Base-by-base conservation (phyloP, 2,113 vertebrate species). In the Tonatia bakeri region DNA sequence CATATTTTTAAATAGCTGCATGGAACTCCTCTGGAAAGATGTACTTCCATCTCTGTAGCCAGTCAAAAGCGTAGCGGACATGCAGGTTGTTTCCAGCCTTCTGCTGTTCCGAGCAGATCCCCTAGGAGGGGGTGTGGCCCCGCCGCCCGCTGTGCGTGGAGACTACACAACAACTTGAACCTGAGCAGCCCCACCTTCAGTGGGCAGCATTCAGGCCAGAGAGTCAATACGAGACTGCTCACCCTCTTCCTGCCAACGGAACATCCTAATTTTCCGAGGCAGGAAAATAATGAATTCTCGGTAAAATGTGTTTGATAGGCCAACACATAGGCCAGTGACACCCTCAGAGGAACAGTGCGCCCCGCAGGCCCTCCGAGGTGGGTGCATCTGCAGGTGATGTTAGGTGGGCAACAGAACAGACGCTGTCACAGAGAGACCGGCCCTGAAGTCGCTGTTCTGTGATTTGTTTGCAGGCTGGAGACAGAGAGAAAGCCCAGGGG, bases 91-190 rank as follows among this genome's bases (percentile, higher is more conserved):
- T 52, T 47, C 26, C 26, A n/a, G 4, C 31, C 12, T 38, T 92
- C 8, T 33, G 67, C 75, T 87, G 1, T 50, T 15, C 47, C 19
- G 17, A 56, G 6, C 20, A 22, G 7, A n/a, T n/a, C n/a, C 15
- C 28, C 26, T 1, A 20, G 36, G 36, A 31, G 12, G 36, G 28
- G 24, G 1, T 5, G 54, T 14, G 89, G 36, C 94, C 85, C 22
- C 5, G 20, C 20, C 7, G 38, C n/a, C 20, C 31, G 11, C 54
- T 38, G 45, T 14, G 12, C 1, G 0, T 0, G 14, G n/a, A 77
- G 77, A 54, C 45, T 28, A 14, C 69, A 1, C 0, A 1, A 31
- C 12, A n/a, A 0, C 20, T 67, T 1, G 0, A 33, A 16, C 43
- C 9, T 5, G 19, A 40, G n/a, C 13, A 33, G 52, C 15, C n/a